Evolutionary conservation across 2,797 vertebrate genomes (phyloP), one percentile per base, ranked within the genome.

Genomic region (Streptopelia turtur): DNA sequence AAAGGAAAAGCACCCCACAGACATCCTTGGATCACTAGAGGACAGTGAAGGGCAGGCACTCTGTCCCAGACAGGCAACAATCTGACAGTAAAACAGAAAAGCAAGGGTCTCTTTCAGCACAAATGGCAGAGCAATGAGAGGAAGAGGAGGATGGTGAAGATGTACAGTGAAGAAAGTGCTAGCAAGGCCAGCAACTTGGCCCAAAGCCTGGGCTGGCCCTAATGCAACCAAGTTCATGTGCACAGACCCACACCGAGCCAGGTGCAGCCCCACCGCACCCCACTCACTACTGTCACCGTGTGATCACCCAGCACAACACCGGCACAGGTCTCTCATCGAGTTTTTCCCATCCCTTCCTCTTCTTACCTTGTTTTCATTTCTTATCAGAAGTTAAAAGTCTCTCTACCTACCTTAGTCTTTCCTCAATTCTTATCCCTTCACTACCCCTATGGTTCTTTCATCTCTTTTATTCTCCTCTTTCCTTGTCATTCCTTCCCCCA

Each of bases 291-390:
- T 47, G 21, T 22, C 11, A 2, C n/a, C 21, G n/a, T 4, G 45
- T 0, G 0, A 21, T 23, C 5, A 87, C 8, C 37, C 81, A 33
- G 21, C 27, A 66, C 47, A 75, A 13, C 69, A 84, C 4, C 2
- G 0, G 18, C 2, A 5, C 41, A n/a, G 24, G 8, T 33, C 18
- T 52, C 70, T 17, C 43, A 3, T 1, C 1, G 28, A n/a, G 56
- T 25, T 72, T 39, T 77, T 68, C 52, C 74, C 27, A 88, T 4
- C 8, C 10, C 8, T 50, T 90, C 61, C 35, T 52, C 20, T 81
- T 52, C 75, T 49, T 61, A 71, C 30, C 37, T 72, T 83, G 50
- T 57, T 85, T 66, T 56, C 7, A 59, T 35, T 60, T 75, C 37
- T 45, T 43, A 69, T 37, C 28, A 61, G 31, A 84, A 65, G 33